Conservation (phyloP, 2,797 vertebrate species). For the Schizopygopsis pylzovi region DNA sequence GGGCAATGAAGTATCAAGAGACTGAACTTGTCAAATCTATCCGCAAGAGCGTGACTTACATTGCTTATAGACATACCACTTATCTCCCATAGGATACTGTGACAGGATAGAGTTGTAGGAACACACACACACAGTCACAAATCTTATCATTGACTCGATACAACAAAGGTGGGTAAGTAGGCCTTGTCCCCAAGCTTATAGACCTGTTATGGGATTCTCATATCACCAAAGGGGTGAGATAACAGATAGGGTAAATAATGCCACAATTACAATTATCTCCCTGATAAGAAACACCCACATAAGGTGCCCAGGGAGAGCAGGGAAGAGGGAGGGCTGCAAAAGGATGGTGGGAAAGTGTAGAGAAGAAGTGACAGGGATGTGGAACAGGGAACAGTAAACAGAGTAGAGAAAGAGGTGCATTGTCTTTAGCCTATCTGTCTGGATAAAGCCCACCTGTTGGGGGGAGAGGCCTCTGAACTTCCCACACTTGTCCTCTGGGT, state of each 20-base stretch:
- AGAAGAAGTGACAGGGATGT: slow-evolving; percentile 45
- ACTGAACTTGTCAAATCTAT: slow-evolving; percentile 62
- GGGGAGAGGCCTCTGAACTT: slow-evolving; percentile 55
- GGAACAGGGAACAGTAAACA: slow-evolving; percentile 62
- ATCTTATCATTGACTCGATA: slow-evolving; percentile 67
- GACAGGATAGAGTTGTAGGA: slow-evolving; percentile 41
- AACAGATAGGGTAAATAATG: slow-evolving; percentile 68
- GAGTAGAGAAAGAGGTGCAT: slow-evolving; percentile 62
- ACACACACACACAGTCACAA: slow-evolving; percentile 46
- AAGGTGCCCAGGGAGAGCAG: slow-evolving; percentile 31
- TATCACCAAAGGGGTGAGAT: slow-evolving; percentile 66
- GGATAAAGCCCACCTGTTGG: slow-evolving; percentile 62
- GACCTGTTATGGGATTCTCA: slow-evolving; percentile 65
- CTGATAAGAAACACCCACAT: slow-evolving; percentile 65
- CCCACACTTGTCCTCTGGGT: slow-evolving; percentile 53
- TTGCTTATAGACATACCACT: slow-evolving; percentile 52
- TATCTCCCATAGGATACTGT: slow-evolving; percentile 58
- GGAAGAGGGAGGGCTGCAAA: slow-evolving; percentile 34
- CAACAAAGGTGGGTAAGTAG: slow-evolving; percentile 69
- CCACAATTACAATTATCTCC: slow-evolving; percentile 66
- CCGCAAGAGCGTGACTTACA: slow-evolving; percentile 58
- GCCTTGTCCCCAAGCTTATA: slow-evolving; percentile 63
- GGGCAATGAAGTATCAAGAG: slow-evolving; percentile 34
- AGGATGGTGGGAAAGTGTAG: slow-evolving; percentile 56
- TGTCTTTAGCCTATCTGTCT: slow-evolving; percentile 61